Conservation (phyloP, 2,797 vertebrate genomes). For the Notamacropus eugenii region DNA sequence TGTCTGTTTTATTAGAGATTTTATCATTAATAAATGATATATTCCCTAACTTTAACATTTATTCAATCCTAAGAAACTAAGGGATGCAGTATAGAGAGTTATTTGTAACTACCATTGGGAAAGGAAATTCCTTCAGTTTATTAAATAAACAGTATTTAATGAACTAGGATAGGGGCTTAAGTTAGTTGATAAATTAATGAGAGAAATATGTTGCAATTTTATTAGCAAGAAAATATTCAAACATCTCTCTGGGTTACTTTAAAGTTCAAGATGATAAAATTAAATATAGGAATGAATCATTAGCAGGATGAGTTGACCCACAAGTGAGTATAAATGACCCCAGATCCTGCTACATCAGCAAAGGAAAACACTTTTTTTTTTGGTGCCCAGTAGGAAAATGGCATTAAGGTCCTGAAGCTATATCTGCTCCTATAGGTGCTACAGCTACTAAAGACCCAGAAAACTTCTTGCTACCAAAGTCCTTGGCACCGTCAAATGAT, state of each 20-base stretch:
- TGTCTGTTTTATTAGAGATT: not conserved
- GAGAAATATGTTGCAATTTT: not conserved
- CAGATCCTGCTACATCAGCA: not conserved
- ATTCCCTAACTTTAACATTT: not conserved
- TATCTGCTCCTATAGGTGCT: not conserved
- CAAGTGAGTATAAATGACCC: not conserved
- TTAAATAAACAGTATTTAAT: not conserved
- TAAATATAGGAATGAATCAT: not conserved
- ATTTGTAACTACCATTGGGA: not conserved
- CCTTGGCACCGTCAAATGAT: not conserved
- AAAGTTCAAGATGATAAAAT: not conserved
- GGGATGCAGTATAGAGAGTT: not conserved
- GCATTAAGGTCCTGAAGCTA: not conserved
- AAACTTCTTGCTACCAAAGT: not conserved
- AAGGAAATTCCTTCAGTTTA: not conserved
- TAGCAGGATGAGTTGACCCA: not conserved
- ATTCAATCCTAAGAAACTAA: not conserved
- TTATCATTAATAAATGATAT: not conserved
- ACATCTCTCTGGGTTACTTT: not conserved
- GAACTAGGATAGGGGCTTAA: not conserved
- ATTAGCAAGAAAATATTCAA: not conserved
- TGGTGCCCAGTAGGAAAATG: slow-evolving; percentile 32
- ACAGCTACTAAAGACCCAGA: not conserved
- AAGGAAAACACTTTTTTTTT: slow-evolving; percentile 49
- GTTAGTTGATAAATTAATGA: not conserved